phyloP scores from a whole-genome alignment of 2,797 vertebrate species.

The Poeciliopsis paucimaculata region DNA sequence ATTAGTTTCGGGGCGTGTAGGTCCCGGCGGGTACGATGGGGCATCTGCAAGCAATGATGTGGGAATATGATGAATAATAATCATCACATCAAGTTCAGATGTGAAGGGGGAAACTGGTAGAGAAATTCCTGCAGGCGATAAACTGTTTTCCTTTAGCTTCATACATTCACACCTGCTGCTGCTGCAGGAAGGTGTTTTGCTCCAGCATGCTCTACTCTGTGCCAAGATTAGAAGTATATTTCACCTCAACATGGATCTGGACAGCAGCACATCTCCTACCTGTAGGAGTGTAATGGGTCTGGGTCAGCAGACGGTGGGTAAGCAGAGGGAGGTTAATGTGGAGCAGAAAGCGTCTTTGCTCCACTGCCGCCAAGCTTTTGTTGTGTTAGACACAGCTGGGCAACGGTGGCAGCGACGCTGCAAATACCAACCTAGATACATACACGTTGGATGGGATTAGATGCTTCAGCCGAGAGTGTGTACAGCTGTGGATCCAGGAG shows the following conservation, averaged over 20 bases:
- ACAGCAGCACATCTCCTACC: constrained; percentile 25
- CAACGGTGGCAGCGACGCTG: neutral
- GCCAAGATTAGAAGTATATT: constrained; percentile 38
- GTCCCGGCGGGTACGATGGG: constrained; percentile 55
- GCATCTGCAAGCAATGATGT: constrained; percentile 60
- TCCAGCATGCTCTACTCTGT: constrained; percentile 37
- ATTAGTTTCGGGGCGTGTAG: constrained; percentile 53
- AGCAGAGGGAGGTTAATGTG: constrained; percentile 63
- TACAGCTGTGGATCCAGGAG: neutral
- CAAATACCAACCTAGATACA: neutral
- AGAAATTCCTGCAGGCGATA: constrained; percentile 31
- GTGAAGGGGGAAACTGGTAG: constrained; percentile 23
- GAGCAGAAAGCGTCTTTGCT: constrained; percentile 39
- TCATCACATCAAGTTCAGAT: constrained; percentile 44
- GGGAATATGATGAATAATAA: constrained; percentile 78
- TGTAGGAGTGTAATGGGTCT: constrained; percentile 39
- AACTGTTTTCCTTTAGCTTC: constrained; percentile 49
- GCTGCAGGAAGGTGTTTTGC: constrained; percentile 27
- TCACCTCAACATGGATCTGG: constrained; percentile 11
- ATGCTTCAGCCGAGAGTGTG: neutral
- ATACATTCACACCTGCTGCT: constrained; percentile 1
- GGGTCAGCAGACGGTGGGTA: constrained; percentile 56
- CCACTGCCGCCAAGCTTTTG: constrained; percentile 46
- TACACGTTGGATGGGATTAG: neutral
- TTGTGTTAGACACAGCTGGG: constrained; percentile 34